A percentile compares a stretch with the other conserved stretches of the same genome.
Evolutionary conservation across 2,888 invertebrate genomes (phyloP).

Genomic region (Plagodis pulveraria): DNA sequence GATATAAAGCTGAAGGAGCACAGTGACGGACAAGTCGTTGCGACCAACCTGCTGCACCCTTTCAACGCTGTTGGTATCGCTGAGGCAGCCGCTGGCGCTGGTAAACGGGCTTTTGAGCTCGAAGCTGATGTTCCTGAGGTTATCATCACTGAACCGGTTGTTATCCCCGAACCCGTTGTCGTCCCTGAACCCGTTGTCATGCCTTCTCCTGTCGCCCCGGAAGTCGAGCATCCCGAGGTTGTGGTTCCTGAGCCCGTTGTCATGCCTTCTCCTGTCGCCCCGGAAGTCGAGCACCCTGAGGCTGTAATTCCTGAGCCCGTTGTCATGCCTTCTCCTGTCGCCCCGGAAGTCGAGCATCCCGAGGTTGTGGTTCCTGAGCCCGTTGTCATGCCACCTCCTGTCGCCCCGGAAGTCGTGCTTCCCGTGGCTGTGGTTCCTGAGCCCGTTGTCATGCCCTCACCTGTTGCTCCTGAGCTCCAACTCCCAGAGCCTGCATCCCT

Average conservation of each 20-base stretch:
- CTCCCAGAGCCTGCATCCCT: slow-evolving; percentile 25
- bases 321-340: slow-evolving; percentile 32
- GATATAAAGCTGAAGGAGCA: slow-evolving; percentile 60
- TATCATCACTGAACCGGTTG: slow-evolving; percentile 16
- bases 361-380: slow-evolving; percentile 23
- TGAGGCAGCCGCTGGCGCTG: slow-evolving; percentile 47
- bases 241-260: slow-evolving; percentile 31
- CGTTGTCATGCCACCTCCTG: slow-evolving; percentile 33
- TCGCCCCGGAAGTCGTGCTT: slow-evolving; percentile 31
- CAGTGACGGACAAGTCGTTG: slow-evolving; percentile 48
- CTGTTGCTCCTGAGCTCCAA: slow-evolving; percentile 25
- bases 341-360: slow-evolving; percentile 26
- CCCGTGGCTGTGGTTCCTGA: slow-evolving; percentile 21
- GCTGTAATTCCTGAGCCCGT: slow-evolving; percentile 29
- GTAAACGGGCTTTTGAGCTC: background rate
- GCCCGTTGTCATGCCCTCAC: slow-evolving; percentile 36
- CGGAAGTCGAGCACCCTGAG: slow-evolving; percentile 29
- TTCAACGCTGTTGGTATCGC: slow-evolving; percentile 60
- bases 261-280: slow-evolving; percentile 34
- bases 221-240: slow-evolving; percentile 26
- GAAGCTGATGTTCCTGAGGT: slow-evolving; percentile 1
- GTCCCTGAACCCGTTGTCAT: slow-evolving; percentile 31
- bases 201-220: slow-evolving; percentile 36
- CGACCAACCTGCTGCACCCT: slow-evolving; percentile 57
- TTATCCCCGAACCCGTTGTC: slow-evolving; percentile 31